Conservation (phyloP, 2,888 invertebrate genomes). For the Patella depressa region DNA sequence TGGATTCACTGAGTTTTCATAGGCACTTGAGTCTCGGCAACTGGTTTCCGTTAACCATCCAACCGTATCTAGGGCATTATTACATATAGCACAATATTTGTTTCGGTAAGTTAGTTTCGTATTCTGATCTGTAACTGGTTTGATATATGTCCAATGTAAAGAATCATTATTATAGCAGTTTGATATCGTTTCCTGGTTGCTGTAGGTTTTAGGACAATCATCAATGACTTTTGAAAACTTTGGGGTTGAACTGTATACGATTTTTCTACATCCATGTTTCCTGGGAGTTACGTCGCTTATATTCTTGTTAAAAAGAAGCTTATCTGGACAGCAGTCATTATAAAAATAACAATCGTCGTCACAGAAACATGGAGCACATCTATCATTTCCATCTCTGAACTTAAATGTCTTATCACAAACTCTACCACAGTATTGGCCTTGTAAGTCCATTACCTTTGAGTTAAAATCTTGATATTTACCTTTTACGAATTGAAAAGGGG, state of each 20-base stretch:
- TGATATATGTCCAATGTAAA: conserved; percentile 16
- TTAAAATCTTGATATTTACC: conserved; percentile 17
- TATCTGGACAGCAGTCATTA: conserved; percentile 22
- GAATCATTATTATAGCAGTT: not conserved
- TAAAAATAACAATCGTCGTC: conserved; percentile 15
- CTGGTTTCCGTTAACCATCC: conserved; percentile 2
- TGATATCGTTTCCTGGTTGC: not conserved
- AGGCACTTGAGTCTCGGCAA: not conserved
- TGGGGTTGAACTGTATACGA: not conserved
- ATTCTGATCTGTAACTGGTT: not conserved
- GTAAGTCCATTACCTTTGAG: not conserved
- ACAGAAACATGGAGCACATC: conserved; percentile 16
- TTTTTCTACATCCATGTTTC: not conserved
- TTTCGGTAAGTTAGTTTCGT: conserved; percentile 16
- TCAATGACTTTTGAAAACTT: not conserved
- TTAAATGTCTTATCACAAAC: not conserved
- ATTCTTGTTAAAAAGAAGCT: not conserved
- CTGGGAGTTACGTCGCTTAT: not conserved
- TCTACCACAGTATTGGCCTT: conserved; percentile 6
- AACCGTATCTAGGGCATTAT: not conserved
- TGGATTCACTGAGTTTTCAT: not conserved
- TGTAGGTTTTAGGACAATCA: not conserved
- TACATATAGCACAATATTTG: conserved; percentile 19
- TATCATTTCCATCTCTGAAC: not conserved
- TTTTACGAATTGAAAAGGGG: not conserved